Evolutionary conservation across 2,888 invertebrate species (phyloP).

Genomic region (Drosophila kambysellisi): DNA sequence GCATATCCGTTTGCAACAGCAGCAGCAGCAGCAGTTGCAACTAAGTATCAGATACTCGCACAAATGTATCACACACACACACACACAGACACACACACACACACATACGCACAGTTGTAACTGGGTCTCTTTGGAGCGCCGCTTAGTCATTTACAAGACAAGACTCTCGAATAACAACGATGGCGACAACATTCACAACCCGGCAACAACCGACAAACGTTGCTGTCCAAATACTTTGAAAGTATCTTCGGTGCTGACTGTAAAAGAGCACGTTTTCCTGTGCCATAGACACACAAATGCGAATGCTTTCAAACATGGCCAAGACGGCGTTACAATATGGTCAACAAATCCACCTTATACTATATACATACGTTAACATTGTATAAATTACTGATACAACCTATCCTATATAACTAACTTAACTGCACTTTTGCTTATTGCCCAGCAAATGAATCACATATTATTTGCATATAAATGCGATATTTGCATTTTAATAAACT

Average conservation of each 20-base stretch:
- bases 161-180: constrained; percentile 55
- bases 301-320: constrained; percentile 25
- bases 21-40: constrained; percentile 34
- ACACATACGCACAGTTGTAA: constrained; percentile 29
- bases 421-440: background rate
- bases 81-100: constrained; percentile 8
- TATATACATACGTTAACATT: background rate
- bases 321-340: constrained; percentile 13
- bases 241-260: constrained; percentile 36
- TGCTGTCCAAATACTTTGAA: constrained; percentile 56
- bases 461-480: constrained; percentile 2
- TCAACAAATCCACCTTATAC: constrained; percentile 17
- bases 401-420: background rate
- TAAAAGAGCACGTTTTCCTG: constrained; percentile 43
- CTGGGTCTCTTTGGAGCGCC: constrained; percentile 53
- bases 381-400: background rate
- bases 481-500: constrained; percentile 2
- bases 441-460: background rate
- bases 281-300: constrained; percentile 18
- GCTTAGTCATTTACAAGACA: constrained; percentile 60
- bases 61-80: constrained; percentile 44
- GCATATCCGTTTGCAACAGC: constrained; percentile 64
- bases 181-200: constrained; percentile 56
- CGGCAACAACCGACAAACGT: constrained; percentile 33
- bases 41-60: constrained; percentile 35